These are phyloP conservation scores for Ochlodes sylvanus DNA, from an alignment of 2,888 invertebrate genomes.

Conservation along the genomic window DNA sequence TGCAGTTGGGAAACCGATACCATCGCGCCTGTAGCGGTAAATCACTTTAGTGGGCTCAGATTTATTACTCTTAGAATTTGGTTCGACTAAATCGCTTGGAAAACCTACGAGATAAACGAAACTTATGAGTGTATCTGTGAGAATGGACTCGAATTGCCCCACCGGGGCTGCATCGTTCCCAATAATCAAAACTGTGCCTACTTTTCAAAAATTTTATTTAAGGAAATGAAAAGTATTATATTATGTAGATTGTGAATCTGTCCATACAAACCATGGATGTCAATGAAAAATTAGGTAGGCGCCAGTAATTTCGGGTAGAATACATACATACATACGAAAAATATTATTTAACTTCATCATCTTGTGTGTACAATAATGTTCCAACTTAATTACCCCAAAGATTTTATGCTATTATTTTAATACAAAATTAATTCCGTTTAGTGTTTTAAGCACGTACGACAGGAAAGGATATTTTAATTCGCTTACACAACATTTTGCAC, in stretches of 20 bases:
- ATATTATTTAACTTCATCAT: too few species aligned
- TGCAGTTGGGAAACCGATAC: conserved; percentile 34
- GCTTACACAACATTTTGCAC: conserved; percentile 79
- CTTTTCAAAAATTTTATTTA: too few species aligned
- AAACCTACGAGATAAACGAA: conserved; percentile 12
- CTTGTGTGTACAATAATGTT: too few species aligned
- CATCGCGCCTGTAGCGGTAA: conserved; percentile 27
- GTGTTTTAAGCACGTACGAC: conserved; percentile 23
- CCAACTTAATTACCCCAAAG: neutral
- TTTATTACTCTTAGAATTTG: conserved; percentile 32
- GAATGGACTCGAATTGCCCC: neutral
- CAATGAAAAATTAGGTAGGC: too few species aligned
- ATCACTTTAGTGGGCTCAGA: conserved; percentile 34
- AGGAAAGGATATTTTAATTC: conserved; percentile 61
- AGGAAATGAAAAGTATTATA: too few species aligned
- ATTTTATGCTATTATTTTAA: conserved; percentile 18
- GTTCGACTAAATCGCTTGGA: conserved; percentile 20
- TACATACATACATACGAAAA: too few species aligned
- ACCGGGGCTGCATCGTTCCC: neutral
- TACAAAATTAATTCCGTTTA: neutral
- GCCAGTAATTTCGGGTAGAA: too few species aligned
- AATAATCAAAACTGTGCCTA: too few species aligned
- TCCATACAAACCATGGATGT: too few species aligned
- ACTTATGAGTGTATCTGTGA: conserved; percentile 4
- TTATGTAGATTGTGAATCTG: too few species aligned